Conservation (phyloP, 2,113 vertebrate genomes). For the Urocitellus parryii region DNA sequence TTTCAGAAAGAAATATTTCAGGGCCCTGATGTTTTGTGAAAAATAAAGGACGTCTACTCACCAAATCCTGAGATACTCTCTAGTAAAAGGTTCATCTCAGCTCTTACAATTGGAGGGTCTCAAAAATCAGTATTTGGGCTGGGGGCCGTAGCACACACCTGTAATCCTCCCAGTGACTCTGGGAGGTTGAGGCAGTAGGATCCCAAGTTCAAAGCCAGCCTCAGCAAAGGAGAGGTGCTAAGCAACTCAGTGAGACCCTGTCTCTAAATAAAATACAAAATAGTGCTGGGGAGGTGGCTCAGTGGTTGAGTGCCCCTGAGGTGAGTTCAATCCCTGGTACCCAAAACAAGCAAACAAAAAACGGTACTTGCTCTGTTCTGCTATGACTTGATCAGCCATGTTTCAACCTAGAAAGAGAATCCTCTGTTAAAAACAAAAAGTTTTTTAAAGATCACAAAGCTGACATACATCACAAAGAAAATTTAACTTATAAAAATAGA, state of each 20-base stretch:
- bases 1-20: slow-evolving; percentile 21
- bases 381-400: not conserved
- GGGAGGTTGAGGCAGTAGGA: no score
- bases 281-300: no score
- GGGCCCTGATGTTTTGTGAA: not conserved
- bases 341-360: not conserved
- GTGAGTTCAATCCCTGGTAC: no score
- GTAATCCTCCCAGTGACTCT: no score
- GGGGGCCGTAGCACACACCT: no score
- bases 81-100: not conserved
- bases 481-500: not conserved
- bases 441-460: not conserved
- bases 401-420: not conserved
- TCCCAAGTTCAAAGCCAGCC: no score
- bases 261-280: no score
- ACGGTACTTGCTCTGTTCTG: not conserved
- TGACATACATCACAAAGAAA: not conserved
- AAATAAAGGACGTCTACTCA: not conserved
- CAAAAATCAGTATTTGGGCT: not conserved
- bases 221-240: no score
- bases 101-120: not conserved
- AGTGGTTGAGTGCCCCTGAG: no score
- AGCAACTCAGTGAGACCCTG: no score
- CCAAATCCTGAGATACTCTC: not conserved
- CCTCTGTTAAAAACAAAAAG: not conserved